phyloP scores from a whole-genome alignment of 1,140 invertebrate species.

The Caenorhabditis elegans region WBcel235 BX284605.5:6189001-6189500 shows the following conservation, averaged over 20 bases:
- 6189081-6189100: neutral
- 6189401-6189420: constrained; percentile 15
- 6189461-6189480: constrained; percentile 18
- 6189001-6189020: neutral
- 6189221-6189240: neutral
- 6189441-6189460: neutral
- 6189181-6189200: neutral
- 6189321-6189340: neutral
- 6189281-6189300: constrained; percentile 25
- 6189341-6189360: neutral
- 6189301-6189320: constrained; percentile 3
- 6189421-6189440: neutral
- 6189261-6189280: neutral
- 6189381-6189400: constrained; percentile 36
- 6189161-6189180: constrained; percentile 2
- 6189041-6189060: neutral
- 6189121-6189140: neutral
- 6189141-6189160: constrained; percentile 13
- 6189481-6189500: neutral
- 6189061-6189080: neutral
- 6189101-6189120: neutral
- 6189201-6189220: neutral
- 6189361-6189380: constrained; percentile 35
- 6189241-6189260: neutral
- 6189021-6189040: neutral